Evolutionary conservation across 2,113 vertebrate species (phyloP).

Genomic region (Sarotherodon lohbergeri): DNA sequence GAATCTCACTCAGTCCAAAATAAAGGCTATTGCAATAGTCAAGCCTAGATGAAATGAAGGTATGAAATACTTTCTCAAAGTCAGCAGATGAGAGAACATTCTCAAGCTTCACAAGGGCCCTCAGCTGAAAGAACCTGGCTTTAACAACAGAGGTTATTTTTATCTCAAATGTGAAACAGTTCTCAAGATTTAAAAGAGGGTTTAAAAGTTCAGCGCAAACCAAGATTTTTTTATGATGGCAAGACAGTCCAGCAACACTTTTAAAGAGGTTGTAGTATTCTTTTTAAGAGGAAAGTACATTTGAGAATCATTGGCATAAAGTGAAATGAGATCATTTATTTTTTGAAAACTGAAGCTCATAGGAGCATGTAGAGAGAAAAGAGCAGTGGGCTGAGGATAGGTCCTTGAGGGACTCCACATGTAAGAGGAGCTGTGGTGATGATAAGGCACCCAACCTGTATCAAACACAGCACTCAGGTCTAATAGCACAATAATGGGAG

Average conservation of each 20-base stretch:
- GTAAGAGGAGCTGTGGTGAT: background rate
- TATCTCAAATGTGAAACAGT: background rate
- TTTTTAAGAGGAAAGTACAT: background rate
- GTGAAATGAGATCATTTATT: background rate
- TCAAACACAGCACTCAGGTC: background rate
- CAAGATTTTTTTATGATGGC: background rate
- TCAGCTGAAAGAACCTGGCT: background rate
- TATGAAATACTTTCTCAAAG: rapidly evolving
- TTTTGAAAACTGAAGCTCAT: rapidly evolving
- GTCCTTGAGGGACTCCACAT: background rate
- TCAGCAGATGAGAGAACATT: background rate
- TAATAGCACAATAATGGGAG: background rate
- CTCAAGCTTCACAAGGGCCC: background rate
- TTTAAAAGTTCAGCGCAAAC: background rate
- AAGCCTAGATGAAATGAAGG: background rate
- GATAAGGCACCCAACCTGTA: background rate
- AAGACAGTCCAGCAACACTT: background rate
- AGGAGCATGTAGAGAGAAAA: background rate
- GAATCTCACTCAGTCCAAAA: background rate
- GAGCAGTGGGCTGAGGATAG: background rate
- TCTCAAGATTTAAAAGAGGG: rapidly evolving
- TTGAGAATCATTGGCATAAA: background rate
- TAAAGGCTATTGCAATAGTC: background rate
- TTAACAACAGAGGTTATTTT: background rate
- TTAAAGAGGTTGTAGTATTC: background rate